Conservation (phyloP, 2,113 vertebrate genomes). For the Nettapus auritus region DNA sequence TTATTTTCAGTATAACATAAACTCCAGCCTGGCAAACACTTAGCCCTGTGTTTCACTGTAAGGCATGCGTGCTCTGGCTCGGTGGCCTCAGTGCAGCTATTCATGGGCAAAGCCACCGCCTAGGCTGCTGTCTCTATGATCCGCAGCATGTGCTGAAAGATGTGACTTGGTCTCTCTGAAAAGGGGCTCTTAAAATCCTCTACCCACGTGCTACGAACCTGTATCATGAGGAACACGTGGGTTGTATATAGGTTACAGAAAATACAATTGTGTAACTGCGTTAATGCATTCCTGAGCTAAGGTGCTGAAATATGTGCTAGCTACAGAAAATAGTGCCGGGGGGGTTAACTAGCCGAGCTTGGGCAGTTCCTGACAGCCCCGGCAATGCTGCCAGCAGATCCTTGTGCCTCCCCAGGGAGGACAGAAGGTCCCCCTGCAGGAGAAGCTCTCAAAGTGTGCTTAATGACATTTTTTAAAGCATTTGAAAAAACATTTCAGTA, state of each 20-base stretch:
- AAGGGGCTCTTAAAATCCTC: not conserved
- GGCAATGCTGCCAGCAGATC: not conserved
- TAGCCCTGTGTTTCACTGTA: not conserved
- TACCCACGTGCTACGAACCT: too few species aligned
- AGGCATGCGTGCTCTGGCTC: not conserved
- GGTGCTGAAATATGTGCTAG: not conserved
- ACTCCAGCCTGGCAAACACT: not conserved
- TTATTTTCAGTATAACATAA: not conserved
- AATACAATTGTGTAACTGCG: not conserved
- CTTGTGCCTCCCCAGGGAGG: fast-evolving
- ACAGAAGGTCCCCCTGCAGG: not conserved
- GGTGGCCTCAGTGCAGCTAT: not conserved
- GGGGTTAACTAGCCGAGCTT: not conserved
- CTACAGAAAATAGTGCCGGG: not conserved
- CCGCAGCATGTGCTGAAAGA: not conserved
- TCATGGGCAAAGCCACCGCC: conserved; percentile 21
- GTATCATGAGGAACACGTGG: too few species aligned
- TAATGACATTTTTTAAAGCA: not conserved
- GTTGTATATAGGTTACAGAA: not conserved
- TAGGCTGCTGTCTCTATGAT: not conserved
- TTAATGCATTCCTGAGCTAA: not conserved
- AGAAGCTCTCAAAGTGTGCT: fast-evolving
- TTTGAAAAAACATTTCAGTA: not conserved
- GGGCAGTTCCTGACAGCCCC: not conserved
- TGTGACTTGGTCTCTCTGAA: not conserved